Evolutionary conservation across 2,797 vertebrate genomes (phyloP), one percentile per base, ranked within the genome.

Genomic region (Diglossa cyanea): DNA sequence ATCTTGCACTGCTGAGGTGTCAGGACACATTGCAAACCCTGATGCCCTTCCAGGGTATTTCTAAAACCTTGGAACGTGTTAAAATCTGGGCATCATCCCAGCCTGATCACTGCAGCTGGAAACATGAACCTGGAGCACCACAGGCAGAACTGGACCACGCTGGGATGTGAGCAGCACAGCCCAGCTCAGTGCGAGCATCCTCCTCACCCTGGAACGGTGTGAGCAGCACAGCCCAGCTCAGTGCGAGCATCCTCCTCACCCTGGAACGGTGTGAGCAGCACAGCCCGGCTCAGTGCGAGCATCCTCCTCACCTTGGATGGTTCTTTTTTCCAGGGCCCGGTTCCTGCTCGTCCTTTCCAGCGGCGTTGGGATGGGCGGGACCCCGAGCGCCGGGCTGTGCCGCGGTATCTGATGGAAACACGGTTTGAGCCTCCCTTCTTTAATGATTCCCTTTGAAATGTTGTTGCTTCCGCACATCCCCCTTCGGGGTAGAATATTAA

Each of bases 371-470:
- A 86, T n/a, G 94, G 88, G 94, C 21, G 24, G 73, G 91, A 92
- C 72, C 82, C 57, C 1, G 40, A 88, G 83, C 78, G 75, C 78
- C 33, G 4, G 66, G 90, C 92, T 93, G 39, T 55, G 86, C 95
- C 21, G 0, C 1, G 0, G 44, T 94, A 94, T 96, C 94, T 96
- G 96, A 96, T 96, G 94, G 37, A 87, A 94, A 77, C 83, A 7
- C 90, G 19, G 89, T 82, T 44, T 92, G 95, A 97, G 95, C 80
- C 79, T 92, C 85, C 93, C 96, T 93, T 90, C 96, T 94, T 96
- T 97, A 97, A 97, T 62, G 96, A 96, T 97, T 96, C 97, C 76
- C 85, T 97, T 97, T 96, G 96, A 97, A 97, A 97, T 95, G 92
- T 90, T 90, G 88, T 81, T 95, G 93, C 93, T 90, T 97, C 96